Percentiles rank a stretch among this genome's conserved stretches.
Evolutionary conservation across 2,888 invertebrate species (phyloP).

Genomic region (Netelia fuscicornis): DNA sequence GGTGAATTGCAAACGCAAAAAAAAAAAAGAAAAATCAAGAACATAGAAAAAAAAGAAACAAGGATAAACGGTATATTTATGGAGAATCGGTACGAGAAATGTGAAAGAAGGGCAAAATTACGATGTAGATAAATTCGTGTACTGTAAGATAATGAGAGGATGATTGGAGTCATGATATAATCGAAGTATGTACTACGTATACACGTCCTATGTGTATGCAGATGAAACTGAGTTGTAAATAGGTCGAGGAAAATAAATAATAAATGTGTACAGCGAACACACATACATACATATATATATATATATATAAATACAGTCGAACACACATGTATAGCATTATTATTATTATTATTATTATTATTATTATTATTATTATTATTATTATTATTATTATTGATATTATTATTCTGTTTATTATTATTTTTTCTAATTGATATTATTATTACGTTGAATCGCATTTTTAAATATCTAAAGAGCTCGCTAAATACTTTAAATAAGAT

Average conservation of each 20-base stretch:
- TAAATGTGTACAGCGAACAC: slow-evolving; percentile 35
- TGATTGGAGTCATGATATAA: slow-evolving; percentile 30
- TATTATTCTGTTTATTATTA: not conserved
- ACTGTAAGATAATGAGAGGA: slow-evolving; percentile 57
- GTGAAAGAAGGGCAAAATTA: not conserved
- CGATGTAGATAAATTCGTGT: slow-evolving; percentile 62
- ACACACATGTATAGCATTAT: slow-evolving; percentile 29
- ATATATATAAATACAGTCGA: slow-evolving; percentile 1
- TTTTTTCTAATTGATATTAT: too few species aligned
- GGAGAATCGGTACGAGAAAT: not conserved
- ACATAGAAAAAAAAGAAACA: not conserved
- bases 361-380: not conserved
- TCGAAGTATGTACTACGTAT: slow-evolving; percentile 3
- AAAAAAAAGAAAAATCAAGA: not conserved
- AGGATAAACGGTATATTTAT: not conserved
- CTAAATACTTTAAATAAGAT: slow-evolving; percentile 41
- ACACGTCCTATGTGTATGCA: not conserved
- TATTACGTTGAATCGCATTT: slow-evolving; percentile 36
- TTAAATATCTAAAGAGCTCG: slow-evolving; percentile 31
- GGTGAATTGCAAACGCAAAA: not conserved
- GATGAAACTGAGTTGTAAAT: slow-evolving; percentile 42
- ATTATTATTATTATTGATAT: slow-evolving; percentile 21
- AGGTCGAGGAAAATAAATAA: slow-evolving; percentile 39
- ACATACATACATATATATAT: not conserved
- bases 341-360: slow-evolving; percentile 5